Percentiles rank a stretch among this genome's conserved stretches.
Evolutionary conservation across 2,113 vertebrate genomes (phyloP).

Genomic region (Corythornis madagascariensis): DNA sequence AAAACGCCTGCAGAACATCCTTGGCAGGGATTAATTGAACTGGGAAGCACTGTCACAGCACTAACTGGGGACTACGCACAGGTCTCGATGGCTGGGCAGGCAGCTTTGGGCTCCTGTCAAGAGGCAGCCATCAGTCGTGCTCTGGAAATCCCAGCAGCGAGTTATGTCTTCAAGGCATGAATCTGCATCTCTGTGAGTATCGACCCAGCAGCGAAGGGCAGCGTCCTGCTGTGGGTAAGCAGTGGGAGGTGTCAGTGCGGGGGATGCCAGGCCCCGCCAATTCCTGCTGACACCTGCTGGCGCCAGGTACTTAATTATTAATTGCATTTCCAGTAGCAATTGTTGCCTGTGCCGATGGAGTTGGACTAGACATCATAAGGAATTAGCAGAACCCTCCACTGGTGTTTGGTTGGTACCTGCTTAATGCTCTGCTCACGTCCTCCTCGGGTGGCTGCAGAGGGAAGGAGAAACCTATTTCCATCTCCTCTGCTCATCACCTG

Average conservation of each 20-base stretch:
- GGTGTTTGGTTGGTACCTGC: neutral
- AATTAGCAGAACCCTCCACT: neutral
- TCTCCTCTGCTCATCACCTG: accelerated
- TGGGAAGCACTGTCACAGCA: neutral
- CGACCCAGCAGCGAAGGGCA: neutral
- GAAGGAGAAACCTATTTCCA: neutral
- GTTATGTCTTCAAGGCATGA: neutral
- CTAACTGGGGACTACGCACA: accelerated
- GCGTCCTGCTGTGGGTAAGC: neutral
- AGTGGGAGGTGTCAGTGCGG: accelerated
- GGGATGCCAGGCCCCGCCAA: neutral
- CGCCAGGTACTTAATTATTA: conserved; percentile 11
- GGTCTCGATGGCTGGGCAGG: neutral
- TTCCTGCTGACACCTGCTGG: conserved; percentile 50
- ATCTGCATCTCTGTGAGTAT: neutral
- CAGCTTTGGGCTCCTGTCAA: neutral
- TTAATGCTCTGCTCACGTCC: neutral
- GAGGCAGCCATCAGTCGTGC: accelerated
- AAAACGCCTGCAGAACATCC: accelerated
- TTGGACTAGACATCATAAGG: conserved; percentile 22
- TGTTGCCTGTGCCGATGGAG: conserved; percentile 22
- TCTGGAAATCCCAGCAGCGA: neutral
- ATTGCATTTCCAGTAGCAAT: conserved; percentile 39
- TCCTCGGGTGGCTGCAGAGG: neutral
- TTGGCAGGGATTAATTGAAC: neutral